Evolutionary conservation across 1,140 invertebrate species (phyloP), one percentile per base, ranked within the genome.

Genomic region (Sesamia nonagrioides): DNA sequence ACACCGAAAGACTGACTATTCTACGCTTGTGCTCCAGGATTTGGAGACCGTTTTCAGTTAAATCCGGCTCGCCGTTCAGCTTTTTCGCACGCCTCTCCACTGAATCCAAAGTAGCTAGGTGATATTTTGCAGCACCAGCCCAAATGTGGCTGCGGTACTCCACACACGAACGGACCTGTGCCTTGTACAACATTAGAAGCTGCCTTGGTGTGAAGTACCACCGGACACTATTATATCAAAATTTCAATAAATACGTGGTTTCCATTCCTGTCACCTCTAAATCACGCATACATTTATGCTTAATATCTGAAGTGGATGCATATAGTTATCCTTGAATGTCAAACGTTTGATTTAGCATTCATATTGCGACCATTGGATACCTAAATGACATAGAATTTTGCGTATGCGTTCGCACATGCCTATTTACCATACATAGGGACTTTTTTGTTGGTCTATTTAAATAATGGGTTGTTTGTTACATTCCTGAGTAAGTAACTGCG

Each of bases 181-280:
- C n/a, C n/a, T n/a, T n/a, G n/a, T n/a, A n/a, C n/a, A n/a, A n/a
- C n/a, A n/a, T n/a, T n/a, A n/a, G n/a, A n/a, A n/a, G n/a, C n/a
- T n/a, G n/a, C n/a, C n/a, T n/a, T n/a, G n/a, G n/a, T n/a, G n/a
- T n/a, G n/a, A n/a, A n/a, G n/a, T n/a, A n/a, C n/a, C n/a, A n/a
- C n/a, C n/a, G n/a, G 27, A 27, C 27, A 40, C 37, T 37, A 40
- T 17, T 37, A 40, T 66, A 66, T 18, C n/a, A 35, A 42, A 42
- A 42, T 17, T 66, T 66, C 61, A 7, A 21, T 42, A 66, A 66
- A 42, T 17, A 42, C 61, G 13, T 42, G 37, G 17, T 66, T 40
- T 66, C 61, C 17, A 66, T 42, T 66, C 61, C 61, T 42, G 37
- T 66, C 61, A 42, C 54, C 21, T 58, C 33, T 58, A 58, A 27